These are phyloP conservation scores for Manis crassicaudata DNA, from an alignment of 2,797 vertebrate genomes.

Conservation along the genomic window DNA sequence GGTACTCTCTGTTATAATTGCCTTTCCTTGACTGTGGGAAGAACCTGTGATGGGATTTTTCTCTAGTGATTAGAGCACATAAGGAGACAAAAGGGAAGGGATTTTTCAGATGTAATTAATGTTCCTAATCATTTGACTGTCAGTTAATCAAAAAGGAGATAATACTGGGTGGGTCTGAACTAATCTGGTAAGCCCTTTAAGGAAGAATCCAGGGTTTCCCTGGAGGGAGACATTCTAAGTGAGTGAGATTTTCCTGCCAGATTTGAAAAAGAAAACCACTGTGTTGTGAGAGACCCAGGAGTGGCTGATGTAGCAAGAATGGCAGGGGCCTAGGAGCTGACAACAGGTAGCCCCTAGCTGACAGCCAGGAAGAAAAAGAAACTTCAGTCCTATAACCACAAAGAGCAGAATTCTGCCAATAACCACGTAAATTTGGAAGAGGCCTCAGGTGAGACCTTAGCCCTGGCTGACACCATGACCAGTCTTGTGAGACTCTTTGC, in stretches of 20 bases:
- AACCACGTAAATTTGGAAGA: neutral
- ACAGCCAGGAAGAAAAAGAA: neutral
- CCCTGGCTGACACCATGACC: neutral
- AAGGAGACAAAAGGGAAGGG: neutral
- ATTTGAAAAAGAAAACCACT: neutral
- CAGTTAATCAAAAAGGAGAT: neutral
- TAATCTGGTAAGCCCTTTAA: neutral
- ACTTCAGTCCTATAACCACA: neutral
- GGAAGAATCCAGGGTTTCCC: neutral
- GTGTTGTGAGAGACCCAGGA: neutral
- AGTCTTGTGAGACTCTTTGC: neutral
- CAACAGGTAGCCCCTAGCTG: neutral
- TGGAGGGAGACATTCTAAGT: neutral
- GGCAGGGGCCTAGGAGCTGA: neutral
- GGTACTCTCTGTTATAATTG: neutral
- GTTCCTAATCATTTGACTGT: neutral
- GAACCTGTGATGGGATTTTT: neutral
- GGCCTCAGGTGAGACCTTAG: neutral
- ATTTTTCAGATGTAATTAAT: neutral
- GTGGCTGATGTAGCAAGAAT: neutral
- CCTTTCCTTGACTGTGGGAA: neutral
- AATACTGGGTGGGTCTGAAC: neutral
- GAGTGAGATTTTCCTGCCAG: neutral
- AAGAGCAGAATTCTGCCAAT: neutral
- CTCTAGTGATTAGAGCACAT: neutral